A percentile compares a stretch with the other conserved stretches of the same genome.
Conservation (phyloP, 2,797 vertebrate genomes). For the Scolopax bukidnonensis region DNA sequence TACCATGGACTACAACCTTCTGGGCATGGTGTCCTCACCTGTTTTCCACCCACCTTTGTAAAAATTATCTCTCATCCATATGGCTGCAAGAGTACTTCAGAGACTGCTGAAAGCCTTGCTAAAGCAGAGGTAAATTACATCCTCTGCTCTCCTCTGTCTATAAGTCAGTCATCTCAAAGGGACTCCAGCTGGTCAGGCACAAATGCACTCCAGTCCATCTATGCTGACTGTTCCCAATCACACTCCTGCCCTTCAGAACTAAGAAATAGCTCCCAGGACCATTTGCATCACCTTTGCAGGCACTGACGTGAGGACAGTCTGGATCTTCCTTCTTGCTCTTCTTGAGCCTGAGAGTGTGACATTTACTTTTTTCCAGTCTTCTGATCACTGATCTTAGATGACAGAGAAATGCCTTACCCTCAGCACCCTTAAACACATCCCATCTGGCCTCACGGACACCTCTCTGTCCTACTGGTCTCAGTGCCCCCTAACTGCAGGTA, state of each 20-base stretch:
- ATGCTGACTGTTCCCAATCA: neutral
- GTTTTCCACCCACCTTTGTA: neutral
- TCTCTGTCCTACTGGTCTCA: neutral
- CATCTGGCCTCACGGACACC: neutral
- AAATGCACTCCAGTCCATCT: neutral
- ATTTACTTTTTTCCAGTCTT: neutral
- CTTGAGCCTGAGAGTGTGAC: neutral
- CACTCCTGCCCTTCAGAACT: neutral
- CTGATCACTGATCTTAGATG: neutral
- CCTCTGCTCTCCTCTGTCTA: neutral
- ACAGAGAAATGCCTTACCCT: neutral
- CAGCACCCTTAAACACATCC: neutral
- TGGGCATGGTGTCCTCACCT: rapidly evolving
- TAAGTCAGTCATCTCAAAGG: neutral
- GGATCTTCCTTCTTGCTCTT: neutral
- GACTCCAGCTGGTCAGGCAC: neutral
- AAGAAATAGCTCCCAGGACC: neutral
- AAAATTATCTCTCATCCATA: neutral
- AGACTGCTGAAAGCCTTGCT: neutral
- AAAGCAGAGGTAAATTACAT: neutral
- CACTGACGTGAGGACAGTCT: neutral
- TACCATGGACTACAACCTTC: rapidly evolving
- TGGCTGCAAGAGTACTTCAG: neutral
- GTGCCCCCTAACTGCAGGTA: neutral
- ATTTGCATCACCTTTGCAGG: neutral